Conservation (phyloP, 92 coral and sea anemone species). For the Palythoa grandis region DNA sequence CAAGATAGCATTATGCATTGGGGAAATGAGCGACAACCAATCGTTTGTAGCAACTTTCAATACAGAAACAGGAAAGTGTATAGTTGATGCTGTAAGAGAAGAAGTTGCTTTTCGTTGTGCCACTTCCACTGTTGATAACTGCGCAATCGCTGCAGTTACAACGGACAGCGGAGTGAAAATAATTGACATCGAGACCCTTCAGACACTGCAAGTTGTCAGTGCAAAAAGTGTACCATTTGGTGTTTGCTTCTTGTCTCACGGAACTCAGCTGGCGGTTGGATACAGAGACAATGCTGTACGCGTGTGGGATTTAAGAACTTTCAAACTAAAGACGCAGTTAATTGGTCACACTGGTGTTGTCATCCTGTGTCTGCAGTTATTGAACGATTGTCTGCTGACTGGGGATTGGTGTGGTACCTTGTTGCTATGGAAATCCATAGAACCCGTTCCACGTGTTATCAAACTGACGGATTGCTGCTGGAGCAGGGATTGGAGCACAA, state of each 20-base stretch:
- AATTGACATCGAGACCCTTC: conserved; percentile 11
- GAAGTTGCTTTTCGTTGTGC: conserved; percentile 16
- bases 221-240: background rate
- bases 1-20: conserved; percentile 29
- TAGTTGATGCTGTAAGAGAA: background rate
- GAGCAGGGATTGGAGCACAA: conserved; percentile 16
- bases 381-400: conserved; percentile 11
- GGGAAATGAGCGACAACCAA: background rate
- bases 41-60: conserved; percentile 22
- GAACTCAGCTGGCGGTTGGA: conserved; percentile 34
- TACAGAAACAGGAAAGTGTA: conserved; percentile 3
- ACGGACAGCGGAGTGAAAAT: conserved; percentile 7
- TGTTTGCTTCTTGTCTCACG: conserved; percentile 24
- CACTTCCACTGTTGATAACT: conserved; percentile 1
- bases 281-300: conserved; percentile 19
- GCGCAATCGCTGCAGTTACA: background rate
- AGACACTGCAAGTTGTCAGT: background rate
- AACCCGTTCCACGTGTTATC: background rate
- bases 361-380: background rate
- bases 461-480: conserved; percentile 16
- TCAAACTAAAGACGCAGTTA: background rate
- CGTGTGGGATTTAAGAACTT: conserved; percentile 36
- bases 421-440: conserved; percentile 27
- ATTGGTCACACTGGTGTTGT: background rate
- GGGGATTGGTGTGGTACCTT: conserved; percentile 29